Evolutionary conservation across 2,888 invertebrate genomes (phyloP), one percentile per base, ranked within the genome.

Genomic region (Hydroisotoma schaefferi): DNA sequence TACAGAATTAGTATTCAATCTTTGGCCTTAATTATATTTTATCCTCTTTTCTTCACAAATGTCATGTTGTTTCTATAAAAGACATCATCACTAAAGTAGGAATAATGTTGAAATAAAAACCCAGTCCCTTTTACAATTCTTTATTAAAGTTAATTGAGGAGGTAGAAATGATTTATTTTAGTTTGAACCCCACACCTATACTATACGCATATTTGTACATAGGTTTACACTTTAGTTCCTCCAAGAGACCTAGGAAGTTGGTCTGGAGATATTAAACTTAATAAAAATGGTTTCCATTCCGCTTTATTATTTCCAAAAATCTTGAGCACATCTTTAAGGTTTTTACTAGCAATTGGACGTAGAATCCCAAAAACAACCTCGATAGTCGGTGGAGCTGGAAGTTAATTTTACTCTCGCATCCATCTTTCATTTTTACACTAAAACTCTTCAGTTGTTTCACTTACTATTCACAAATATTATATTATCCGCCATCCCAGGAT

Each of bases 401-500:
- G n/a, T 26, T 28, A 23, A 15, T 6, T 15, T 43, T 15, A n/a
- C n/a, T n/a, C n/a, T n/a, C n/a, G n/a, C n/a, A n/a, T n/a, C n/a
- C n/a, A n/a, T n/a, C n/a, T n/a, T n/a, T 8, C 20, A 33, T 10
- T 47, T 47, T 15, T 47, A 6, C 8, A 47, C 8, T 25, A 15
- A 6, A 43, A 43, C 10, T 6, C 10, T 6, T n/a, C n/a, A 8
- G n/a, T n/a, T n/a, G n/a, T n/a, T n/a, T n/a, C 28, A 4, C 49
- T n/a, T 37, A 40, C 53, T 43, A 40, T 53, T 53, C n/a, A 53
- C 25, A 23, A 53, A 40, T 15, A 53, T 40, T 6, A 53, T 12
- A 40, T 53, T 53, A 20, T 53, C 53, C 23, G 27, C 20, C 38
- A 53, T 38, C 8, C 27, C 53, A 26, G 53, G 53, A 23, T 20